A percentile compares a stretch with the other conserved stretches of the same genome.
These are phyloP conservation scores for Orchesella flavescens DNA, from an alignment of 2,888 invertebrate species.

Conservation along the genomic window DNA sequence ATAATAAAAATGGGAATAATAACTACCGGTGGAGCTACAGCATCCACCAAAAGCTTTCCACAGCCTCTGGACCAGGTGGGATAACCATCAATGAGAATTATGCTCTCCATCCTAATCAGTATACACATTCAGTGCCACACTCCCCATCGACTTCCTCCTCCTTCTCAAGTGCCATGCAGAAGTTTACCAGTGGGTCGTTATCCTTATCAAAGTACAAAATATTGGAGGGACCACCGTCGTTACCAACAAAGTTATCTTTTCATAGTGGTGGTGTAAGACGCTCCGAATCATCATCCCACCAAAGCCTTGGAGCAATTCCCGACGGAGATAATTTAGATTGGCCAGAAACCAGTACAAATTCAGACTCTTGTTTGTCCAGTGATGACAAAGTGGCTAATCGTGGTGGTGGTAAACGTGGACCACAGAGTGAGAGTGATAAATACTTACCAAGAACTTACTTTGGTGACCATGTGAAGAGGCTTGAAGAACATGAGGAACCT, in stretches of 20 bases:
- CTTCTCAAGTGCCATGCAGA: conserved; percentile 32
- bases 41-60: not conserved
- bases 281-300: not conserved
- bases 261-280: not conserved
- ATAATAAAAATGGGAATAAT: not conserved
- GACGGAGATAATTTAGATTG: conserved; percentile 29
- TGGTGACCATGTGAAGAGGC: conserved; percentile 39
- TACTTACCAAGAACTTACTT: conserved; percentile 43
- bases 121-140: not conserved
- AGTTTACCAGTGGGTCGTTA: not conserved
- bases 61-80: not conserved
- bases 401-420: not conserved
- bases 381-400: not conserved
- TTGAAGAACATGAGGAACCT: not conserved
- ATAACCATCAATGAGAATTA: not conserved
- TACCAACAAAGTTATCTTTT: not conserved
- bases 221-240: not conserved
- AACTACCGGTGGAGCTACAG: conserved; percentile 10
- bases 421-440: conserved; percentile 1
- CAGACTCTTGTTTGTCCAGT: conserved; percentile 40
- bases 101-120: not conserved
- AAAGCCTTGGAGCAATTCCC: not conserved
- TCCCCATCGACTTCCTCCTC: not conserved
- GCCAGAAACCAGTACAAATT: conserved; percentile 52
- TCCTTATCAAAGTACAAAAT: conserved; percentile 14